Evolutionary conservation across 2,888 invertebrate species (phyloP).

Genomic region (Agriopis marginaria): DNA sequence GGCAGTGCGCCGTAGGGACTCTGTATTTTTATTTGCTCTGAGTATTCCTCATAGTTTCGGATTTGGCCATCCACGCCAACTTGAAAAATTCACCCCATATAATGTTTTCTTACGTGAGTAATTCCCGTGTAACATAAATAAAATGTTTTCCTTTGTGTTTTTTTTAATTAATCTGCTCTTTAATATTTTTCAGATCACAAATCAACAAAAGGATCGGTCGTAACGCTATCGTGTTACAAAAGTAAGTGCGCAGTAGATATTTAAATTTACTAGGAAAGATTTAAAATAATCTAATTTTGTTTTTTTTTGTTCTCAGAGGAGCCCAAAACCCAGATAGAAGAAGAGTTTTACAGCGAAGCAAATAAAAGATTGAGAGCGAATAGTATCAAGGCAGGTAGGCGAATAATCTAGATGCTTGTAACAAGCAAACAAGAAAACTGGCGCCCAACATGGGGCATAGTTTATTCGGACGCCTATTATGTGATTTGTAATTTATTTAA

Average conservation of each 20-base stretch:
- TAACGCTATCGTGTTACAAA: conserved; percentile 87
- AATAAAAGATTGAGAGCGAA: conserved; percentile 70
- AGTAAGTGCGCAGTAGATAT: conserved; percentile 75
- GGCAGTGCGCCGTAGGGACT: too few species aligned
- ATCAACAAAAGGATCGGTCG: conserved; percentile 84
- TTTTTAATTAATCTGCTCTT: too few species aligned
- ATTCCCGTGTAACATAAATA: too few species aligned
- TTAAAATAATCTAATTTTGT: neutral
- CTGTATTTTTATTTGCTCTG: too few species aligned
- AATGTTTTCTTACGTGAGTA: too few species aligned
- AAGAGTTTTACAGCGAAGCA: conserved; percentile 75
- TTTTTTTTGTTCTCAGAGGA: conserved; percentile 67
- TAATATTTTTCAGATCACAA: conserved; percentile 81
- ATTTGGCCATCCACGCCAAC: too few species aligned
- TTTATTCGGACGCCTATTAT: neutral
- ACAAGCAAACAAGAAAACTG: neutral
- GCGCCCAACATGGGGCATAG: neutral
- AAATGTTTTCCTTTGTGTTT: neutral
- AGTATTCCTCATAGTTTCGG: too few species aligned
- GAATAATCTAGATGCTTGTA: conserved; percentile 2
- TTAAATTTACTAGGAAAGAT: neutral
- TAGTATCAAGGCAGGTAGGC: conserved; percentile 73
- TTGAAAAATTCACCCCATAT: too few species aligned
- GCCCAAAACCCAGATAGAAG: conserved; percentile 80
- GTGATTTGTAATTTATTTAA: neutral